phyloP scores from a whole-genome alignment of 2,888 invertebrate species.

The Falcaria lacertinaria region DNA sequence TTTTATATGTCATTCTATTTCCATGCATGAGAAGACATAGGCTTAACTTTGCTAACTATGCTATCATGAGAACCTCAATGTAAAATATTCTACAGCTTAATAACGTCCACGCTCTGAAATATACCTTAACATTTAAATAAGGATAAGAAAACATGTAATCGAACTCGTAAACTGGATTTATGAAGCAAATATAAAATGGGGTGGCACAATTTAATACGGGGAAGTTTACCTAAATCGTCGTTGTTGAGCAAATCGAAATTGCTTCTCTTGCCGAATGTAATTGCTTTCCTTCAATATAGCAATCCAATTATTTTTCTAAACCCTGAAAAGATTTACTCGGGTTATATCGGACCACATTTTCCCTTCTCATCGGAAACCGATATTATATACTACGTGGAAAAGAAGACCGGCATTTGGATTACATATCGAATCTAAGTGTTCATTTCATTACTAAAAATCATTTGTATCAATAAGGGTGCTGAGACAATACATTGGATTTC shows the following conservation, averaged over 20 bases:
- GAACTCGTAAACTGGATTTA: conserved; percentile 55
- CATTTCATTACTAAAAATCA: no score
- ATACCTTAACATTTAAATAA: conserved; percentile 54
- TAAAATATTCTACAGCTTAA: no score
- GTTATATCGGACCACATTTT: conserved; percentile 50
- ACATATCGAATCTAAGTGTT: no score
- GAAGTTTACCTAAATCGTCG: conserved; percentile 62
- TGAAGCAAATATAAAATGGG: conserved; percentile 53
- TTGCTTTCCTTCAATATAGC: conserved; percentile 68
- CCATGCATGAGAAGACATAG: no score
- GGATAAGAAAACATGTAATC: conserved; percentile 45
- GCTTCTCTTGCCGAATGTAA: conserved; percentile 64
- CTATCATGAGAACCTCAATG: no score
- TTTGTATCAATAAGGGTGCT: no score
- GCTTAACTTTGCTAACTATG: no score
- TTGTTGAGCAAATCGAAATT: conserved; percentile 62
- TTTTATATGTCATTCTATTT: no score
- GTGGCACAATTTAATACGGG: conserved; percentile 51
- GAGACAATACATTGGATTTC: no score
- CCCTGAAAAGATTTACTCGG: conserved; percentile 63
- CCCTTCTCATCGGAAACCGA: conserved; percentile 61
- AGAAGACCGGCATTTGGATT: background rate
- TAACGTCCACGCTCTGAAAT: no score
- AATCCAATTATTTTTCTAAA: conserved; percentile 74
- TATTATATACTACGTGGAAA: conserved; percentile 37